phyloP scores from a whole-genome alignment of 2,113 vertebrate genomes.

The Microcebus tavaratra region DNA sequence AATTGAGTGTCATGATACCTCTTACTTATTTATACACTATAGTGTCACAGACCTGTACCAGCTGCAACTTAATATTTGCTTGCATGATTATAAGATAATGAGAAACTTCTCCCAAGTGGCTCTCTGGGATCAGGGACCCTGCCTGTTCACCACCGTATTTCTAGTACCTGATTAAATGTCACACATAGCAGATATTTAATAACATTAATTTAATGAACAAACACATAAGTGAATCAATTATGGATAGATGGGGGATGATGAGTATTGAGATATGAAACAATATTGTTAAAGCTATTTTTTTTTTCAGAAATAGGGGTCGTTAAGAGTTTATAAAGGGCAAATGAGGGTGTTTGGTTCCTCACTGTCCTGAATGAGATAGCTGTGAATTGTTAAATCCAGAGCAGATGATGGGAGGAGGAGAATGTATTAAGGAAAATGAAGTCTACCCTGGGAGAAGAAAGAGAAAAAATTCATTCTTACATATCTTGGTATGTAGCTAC shows the following conservation, averaged over 20 bases:
- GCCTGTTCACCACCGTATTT: neutral
- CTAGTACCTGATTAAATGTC: neutral
- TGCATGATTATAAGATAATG: neutral
- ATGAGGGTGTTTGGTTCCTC: neutral
- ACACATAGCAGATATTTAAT: neutral
- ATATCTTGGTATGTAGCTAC: neutral
- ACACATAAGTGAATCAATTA: neutral
- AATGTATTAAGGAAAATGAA: neutral
- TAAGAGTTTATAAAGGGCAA: conserved; percentile 7
- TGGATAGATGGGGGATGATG: neutral
- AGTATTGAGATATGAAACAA: neutral
- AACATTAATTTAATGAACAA: conserved; percentile 1
- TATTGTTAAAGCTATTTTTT: neutral
- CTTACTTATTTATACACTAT: neutral
- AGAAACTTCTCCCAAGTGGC: neutral
- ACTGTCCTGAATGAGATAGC: neutral
- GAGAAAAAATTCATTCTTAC: neutral
- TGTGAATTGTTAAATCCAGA: neutral
- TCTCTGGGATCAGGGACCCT: neutral
- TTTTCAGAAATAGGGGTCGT: neutral
- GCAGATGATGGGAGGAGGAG: neutral
- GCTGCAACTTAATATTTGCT: neutral
- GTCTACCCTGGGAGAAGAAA: neutral
- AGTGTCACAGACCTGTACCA: too few species aligned
- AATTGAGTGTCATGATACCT: neutral